Evolutionary conservation across 30 jellyfish, hydroid and myxozoan genomes (phyloP), one percentile per base, ranked within the genome.

Genomic region (Aurelia sp.): DNA sequence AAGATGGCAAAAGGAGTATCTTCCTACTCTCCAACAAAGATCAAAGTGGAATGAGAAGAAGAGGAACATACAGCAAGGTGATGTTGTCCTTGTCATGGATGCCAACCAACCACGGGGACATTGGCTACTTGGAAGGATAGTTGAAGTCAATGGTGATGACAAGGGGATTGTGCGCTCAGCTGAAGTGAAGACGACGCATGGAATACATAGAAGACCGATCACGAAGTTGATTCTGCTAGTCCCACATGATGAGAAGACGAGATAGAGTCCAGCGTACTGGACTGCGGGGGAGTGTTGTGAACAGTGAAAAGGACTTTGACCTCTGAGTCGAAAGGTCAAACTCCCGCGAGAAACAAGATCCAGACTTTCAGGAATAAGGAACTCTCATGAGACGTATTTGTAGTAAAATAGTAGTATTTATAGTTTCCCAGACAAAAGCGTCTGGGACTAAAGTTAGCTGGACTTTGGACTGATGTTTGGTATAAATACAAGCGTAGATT

Each of bases 241-340:
- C 13, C 86, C 86, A 53, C 7, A 75, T 53, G 74, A 75, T 22
- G 86, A 50, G 86, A 57, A 75, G 40, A 57, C 74, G 30, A 75
- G 86, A 40, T 75, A 51, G 74, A 75, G 86, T 75, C 86, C 86
- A 50, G 86, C 70, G 53, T 21, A 63, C 86, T 75, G 86, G 74
- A 75, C 86, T 75, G 86, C 69, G 57, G 72, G 86, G 67, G 82
- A 69, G 67, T 72, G 82, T 72, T 35, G 16, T 72, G 82, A 72
- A 69, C 60, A 27, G 24, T 27, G 33, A 27, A 27, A 27, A 1
- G 2, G 33, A 27, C 1, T n/a, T n/a, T n/a, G n/a, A 27, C n/a
- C n/a, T n/a, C n/a, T n/a, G n/a, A n/a, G n/a, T n/a, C n/a, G n/a
- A n/a, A n/a, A n/a, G n/a, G n/a, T n/a, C n/a, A n/a, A n/a, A n/a